phyloP scores from a whole-genome alignment of 2,113 vertebrate species.

The Callopanchax toddi region DNA sequence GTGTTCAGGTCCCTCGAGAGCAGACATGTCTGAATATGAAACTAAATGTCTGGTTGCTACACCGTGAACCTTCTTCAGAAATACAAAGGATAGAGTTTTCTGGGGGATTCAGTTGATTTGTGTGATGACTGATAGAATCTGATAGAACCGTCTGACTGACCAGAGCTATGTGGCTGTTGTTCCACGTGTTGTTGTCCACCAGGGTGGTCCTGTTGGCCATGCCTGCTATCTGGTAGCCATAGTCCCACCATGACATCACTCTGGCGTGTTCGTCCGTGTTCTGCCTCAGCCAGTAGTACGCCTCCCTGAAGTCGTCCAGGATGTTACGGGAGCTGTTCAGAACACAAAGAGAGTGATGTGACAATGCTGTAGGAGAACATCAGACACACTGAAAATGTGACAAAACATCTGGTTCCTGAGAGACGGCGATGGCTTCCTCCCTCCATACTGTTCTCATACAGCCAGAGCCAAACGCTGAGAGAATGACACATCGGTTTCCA shows the following conservation, averaged over 20 bases:
- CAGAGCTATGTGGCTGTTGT: conserved; percentile 90
- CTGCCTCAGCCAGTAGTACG: conserved; percentile 98
- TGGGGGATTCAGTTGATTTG: too few relatives aligned
- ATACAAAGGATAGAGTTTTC: too few relatives aligned
- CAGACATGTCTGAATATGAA: too few relatives aligned
- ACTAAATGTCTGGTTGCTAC: too few relatives aligned
- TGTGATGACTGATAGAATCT: too few relatives aligned
- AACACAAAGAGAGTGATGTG: background rate
- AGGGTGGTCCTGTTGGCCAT: conserved; percentile 98
- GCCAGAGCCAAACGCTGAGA: too few relatives aligned
- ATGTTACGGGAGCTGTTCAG: conserved; percentile 83
- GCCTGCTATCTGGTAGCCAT: conserved; percentile 97
- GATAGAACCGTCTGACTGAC: conserved; percentile 48
- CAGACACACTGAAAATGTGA: background rate
- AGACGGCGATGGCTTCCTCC: too few relatives aligned
- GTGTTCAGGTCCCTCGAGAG: too few relatives aligned
- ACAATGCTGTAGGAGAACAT: background rate
- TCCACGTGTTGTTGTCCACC: conserved; percentile 99
- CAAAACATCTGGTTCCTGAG: too few relatives aligned
- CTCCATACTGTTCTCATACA: too few relatives aligned
- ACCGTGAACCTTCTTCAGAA: too few relatives aligned
- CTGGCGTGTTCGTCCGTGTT: conserved; percentile 96
- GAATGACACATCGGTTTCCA: too few relatives aligned
- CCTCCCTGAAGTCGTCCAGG: conserved; percentile 98
- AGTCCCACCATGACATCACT: conserved; percentile 99